Percentiles rank a stretch among this genome's conserved stretches.
These are phyloP conservation scores for Nasua narica DNA, from an alignment of 2,797 vertebrate species.

Conservation along the genomic window DNA sequence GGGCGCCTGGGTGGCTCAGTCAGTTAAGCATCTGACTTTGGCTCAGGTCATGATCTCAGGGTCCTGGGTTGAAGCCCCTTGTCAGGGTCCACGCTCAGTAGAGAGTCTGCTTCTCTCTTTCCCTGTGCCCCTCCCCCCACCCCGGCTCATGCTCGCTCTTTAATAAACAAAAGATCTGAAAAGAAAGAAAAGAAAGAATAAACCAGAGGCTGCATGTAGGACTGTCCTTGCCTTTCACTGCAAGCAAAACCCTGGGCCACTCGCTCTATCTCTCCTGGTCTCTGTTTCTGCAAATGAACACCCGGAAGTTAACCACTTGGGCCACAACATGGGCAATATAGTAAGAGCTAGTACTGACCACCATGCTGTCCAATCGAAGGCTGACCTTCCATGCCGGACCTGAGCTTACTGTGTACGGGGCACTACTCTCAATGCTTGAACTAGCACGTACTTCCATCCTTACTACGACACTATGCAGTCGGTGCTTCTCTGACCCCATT, in stretches of 20 bases:
- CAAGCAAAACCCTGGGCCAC: not conserved
- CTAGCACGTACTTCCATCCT: not conserved
- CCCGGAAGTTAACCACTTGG: not conserved
- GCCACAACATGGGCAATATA: not conserved
- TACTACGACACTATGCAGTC: not conserved
- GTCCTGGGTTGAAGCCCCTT: no score
- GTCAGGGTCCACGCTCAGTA: no score
- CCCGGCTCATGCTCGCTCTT: no score
- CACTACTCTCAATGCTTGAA: not conserved
- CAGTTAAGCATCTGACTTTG: no score
- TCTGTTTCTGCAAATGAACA: not conserved
- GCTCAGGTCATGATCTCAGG: no score
- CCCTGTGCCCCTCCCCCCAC: no score
- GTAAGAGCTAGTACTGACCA: fast-evolving
- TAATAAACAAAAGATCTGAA: no score
- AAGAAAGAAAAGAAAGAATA: no score
- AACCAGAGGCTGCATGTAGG: not conserved
- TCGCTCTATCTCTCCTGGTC: not conserved
- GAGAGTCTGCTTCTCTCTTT: no score
- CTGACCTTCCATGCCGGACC: not conserved
- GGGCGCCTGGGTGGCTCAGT: not conserved
- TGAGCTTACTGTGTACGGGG: not conserved
- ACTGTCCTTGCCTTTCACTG: not conserved
- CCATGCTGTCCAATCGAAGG: not conserved
- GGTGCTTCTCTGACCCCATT: not conserved